A percentile compares a stretch with the other conserved stretches of the same genome.
These are phyloP conservation scores for Laspeyria flexula DNA, from an alignment of 2,888 invertebrate genomes.

Conservation along the genomic window DNA sequence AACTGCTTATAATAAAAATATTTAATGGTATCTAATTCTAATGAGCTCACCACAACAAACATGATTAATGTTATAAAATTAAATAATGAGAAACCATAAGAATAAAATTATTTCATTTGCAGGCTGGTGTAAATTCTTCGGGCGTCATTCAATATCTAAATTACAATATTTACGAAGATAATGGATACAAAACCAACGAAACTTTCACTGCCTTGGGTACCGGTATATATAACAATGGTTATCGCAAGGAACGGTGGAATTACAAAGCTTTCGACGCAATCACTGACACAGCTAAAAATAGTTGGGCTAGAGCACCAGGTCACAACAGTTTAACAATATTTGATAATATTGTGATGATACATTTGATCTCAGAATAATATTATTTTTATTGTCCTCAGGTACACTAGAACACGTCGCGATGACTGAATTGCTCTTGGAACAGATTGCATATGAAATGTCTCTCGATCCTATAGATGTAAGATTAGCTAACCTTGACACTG, in stretches of 20 bases:
- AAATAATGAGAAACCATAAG: too few relatives aligned
- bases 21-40: too few relatives aligned
- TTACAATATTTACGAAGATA: conserved; percentile 76
- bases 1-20: too few relatives aligned
- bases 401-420: conserved; percentile 84
- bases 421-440: conserved; percentile 87
- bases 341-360: too few relatives aligned
- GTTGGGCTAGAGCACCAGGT: conserved; percentile 66
- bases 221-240: conserved; percentile 52
- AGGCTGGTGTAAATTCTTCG: conserved; percentile 60
- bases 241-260: conserved; percentile 54
- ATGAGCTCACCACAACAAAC: too few relatives aligned
- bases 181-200: conserved; percentile 70
- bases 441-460: conserved; percentile 79
- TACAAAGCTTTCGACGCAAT: conserved; percentile 50
- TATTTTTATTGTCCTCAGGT: conserved; percentile 47
- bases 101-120: conserved; percentile 1
- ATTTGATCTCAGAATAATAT: too few relatives aligned
- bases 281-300: conserved; percentile 65
- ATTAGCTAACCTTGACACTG: conserved; percentile 74
- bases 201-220: conserved; percentile 28
- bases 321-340: conserved; percentile 1
- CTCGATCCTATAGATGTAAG: conserved; percentile 86
- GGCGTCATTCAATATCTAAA: conserved; percentile 84
- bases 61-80: too few relatives aligned